These are phyloP conservation scores for Acleris sparsana DNA, from an alignment of 2,888 invertebrate species.

Conservation along the genomic window DNA sequence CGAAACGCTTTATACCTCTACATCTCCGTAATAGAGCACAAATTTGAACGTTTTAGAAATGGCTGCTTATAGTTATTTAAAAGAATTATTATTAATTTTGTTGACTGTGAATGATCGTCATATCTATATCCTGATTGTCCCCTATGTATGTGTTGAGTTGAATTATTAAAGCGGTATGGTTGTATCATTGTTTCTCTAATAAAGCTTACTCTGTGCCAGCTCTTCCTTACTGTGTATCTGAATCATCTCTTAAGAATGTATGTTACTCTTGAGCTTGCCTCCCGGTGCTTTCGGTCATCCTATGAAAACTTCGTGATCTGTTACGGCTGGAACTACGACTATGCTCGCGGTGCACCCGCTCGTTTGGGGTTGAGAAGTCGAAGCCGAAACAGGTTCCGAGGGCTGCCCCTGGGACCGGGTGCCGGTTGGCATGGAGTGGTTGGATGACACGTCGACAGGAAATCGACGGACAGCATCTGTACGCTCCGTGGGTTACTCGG, in stretches of 20 bases:
- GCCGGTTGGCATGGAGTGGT: constrained; percentile 82
- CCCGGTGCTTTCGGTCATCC: constrained; percentile 62
- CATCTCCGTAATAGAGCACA: constrained; percentile 59
- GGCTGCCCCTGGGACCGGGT: constrained; percentile 53
- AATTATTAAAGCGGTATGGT: constrained; percentile 50
- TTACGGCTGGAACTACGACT: constrained; percentile 46
- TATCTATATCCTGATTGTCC: constrained; percentile 56
- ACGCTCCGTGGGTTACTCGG: constrained; percentile 98
- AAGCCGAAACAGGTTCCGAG: constrained; percentile 58
- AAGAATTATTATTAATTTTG: constrained; percentile 52
- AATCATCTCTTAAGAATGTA: constrained; percentile 27
- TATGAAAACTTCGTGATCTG: constrained; percentile 48
- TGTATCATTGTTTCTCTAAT: constrained; percentile 47
- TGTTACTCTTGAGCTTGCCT: constrained; percentile 46
- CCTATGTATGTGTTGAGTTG: constrained; percentile 51
- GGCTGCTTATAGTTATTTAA: constrained; percentile 70
- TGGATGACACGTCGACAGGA: constrained; percentile 88
- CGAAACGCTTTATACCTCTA: constrained; percentile 69
- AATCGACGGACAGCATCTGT: constrained; percentile 99
- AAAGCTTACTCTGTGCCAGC: constrained; percentile 48
- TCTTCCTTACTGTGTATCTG: constrained; percentile 37
- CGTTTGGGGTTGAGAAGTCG: constrained; percentile 11
- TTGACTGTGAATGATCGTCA: constrained; percentile 48
- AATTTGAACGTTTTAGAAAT: constrained; percentile 64
- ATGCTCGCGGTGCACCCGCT: background rate